Evolutionary conservation across 2,113 vertebrate genomes (phyloP).

Genomic region (Aegotheles bennettii): DNA sequence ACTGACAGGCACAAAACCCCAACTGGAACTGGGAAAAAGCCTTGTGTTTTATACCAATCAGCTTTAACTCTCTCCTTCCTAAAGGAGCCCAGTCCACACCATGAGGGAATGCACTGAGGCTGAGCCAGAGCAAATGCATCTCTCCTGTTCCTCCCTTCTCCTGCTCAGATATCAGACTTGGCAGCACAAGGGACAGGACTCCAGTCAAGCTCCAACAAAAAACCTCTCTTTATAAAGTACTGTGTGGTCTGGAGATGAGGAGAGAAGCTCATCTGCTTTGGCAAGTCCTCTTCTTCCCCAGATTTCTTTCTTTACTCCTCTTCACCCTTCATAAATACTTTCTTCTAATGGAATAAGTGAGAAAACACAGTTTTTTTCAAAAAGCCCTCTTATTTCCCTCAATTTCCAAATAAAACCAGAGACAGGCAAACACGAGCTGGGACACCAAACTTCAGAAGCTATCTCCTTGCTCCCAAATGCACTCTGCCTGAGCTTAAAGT

Average conservation of each 20-base stretch:
- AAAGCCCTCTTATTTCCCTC: background rate
- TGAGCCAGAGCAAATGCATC: conserved; percentile 19
- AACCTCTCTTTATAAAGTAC: background rate
- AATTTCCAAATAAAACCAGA: background rate
- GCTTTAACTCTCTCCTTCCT: background rate
- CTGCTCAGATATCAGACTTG: conserved; percentile 18
- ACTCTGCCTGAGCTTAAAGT: background rate
- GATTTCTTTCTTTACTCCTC: background rate
- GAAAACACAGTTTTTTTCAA: background rate
- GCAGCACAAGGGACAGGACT: background rate
- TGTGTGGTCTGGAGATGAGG: background rate
- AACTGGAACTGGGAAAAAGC: background rate
- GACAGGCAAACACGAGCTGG: background rate
- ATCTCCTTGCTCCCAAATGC: background rate
- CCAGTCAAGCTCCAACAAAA: background rate
- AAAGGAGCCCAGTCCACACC: background rate
- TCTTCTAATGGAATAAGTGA: background rate
- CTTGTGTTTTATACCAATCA: background rate
- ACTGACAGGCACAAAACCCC: background rate
- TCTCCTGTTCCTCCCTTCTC: conserved; percentile 9
- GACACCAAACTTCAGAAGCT: background rate
- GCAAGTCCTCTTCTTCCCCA: background rate
- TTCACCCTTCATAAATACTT: background rate
- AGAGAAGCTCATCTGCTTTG: background rate
- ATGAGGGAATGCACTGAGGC: conserved; percentile 6